phyloP scores from a whole-genome alignment of 1,140 invertebrate species.

The Cydia strobilella region DNA sequence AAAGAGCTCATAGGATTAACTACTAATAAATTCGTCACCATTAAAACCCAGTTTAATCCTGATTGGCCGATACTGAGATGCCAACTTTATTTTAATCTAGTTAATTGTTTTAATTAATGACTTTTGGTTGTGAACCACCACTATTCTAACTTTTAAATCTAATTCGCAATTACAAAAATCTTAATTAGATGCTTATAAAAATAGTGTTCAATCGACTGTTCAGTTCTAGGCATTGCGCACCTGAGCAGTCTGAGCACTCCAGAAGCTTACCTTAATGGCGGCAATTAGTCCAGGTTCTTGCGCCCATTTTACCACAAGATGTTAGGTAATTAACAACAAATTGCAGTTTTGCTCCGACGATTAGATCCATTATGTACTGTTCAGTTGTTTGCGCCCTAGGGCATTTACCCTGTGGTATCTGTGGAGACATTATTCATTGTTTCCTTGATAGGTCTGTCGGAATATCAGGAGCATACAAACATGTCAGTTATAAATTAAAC shows the following conservation, averaged over 20 bases:
- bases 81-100: not conserved
- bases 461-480: slow-evolving; percentile 16
- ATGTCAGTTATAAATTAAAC: not conserved
- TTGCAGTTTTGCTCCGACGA: slow-evolving; percentile 15
- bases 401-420: slow-evolving; percentile 19
- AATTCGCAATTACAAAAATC: not conserved
- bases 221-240: not conserved
- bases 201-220: not conserved
- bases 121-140: too few species aligned
- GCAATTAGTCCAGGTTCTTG: slow-evolving; percentile 25
- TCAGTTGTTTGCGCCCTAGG: slow-evolving; percentile 27
- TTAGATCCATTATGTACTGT: slow-evolving; percentile 14
- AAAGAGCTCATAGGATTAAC: too few species aligned
- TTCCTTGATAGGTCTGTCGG: slow-evolving; percentile 28
- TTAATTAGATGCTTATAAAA: not conserved
- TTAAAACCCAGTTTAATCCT: too few species aligned
- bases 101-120: too few species aligned
- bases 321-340: slow-evolving; percentile 25
- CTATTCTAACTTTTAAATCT: too few species aligned
- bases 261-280: slow-evolving; percentile 16
- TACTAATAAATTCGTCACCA: too few species aligned
- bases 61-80: not conserved
- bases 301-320: slow-evolving; percentile 14
- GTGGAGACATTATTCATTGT: slow-evolving; percentile 17
- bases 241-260: not conserved